These are phyloP conservation scores for Naja naja DNA, from an alignment of 2,113 vertebrate species.

Conservation along the genomic window DNA sequence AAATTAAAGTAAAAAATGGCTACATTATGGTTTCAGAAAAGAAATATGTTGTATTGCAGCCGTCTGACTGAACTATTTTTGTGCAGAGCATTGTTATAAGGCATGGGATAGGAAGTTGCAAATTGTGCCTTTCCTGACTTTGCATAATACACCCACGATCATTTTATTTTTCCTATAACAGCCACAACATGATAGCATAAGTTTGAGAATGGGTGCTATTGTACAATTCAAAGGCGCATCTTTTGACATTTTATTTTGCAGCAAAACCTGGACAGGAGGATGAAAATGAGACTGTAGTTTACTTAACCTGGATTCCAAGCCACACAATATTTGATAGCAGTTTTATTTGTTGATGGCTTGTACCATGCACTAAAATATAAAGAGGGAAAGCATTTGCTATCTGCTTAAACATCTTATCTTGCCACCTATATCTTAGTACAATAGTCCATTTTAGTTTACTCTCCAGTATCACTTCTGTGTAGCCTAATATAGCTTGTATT, in stretches of 20 bases:
- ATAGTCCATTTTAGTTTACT: constrained; percentile 28
- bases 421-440: constrained; percentile 14
- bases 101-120: background rate
- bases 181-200: background rate
- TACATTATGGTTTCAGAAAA: background rate
- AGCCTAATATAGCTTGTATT: constrained; percentile 43
- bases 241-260: background rate
- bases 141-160: background rate
- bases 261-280: background rate
- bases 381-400: constrained; percentile 16
- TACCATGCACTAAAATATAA: background rate
- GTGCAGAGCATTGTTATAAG: background rate
- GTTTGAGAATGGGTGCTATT: background rate
- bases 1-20: background rate
- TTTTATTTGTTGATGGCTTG: constrained; percentile 4
- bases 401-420: background rate
- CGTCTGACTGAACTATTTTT: background rate
- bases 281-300: background rate
- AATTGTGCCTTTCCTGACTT: background rate
- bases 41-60: background rate
- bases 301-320: background rate
- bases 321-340: background rate
- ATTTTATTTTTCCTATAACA: background rate
- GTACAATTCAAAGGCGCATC: background rate
- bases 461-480: constrained; percentile 40